Base-by-base conservation (phyloP, 2,888 invertebrate species). In the Pammene fasciana region DNA sequence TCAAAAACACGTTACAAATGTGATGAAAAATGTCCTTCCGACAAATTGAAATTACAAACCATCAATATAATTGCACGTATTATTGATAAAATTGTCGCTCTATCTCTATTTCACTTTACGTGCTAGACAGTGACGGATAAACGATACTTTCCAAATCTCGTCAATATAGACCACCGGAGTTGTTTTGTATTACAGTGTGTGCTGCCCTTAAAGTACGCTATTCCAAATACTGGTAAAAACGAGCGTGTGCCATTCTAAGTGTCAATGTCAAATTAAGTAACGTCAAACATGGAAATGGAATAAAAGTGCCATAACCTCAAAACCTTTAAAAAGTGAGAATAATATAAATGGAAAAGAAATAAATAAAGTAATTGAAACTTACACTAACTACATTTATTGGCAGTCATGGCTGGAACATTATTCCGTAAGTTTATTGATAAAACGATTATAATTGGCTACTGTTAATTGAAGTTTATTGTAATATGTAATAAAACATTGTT, bases 391-490 rank as follows among this genome's bases (percentile, higher is more conserved):
- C 26, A 52, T 13, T 8, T 36, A 11, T 14, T n/a, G 9, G 3
- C 52, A 68, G 73, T n/a, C 36, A 85, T 86, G 90, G 86, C 89
- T 64, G 89, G 89, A 68, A 84, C 87, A 36, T 73, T 91, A 73
- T 86, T 90, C 74, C 88, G 90, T 89, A 77, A 84, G 90, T 82
- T 67, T 48, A 9, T 60, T 38, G n/a, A 34, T 34, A 9, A 52
- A 13, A 57, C 14, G 16, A 14, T 45, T 14, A 7, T 60, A 18
- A 34, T n/a, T 50, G 8, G 38, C n/a, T n/a, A 54, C n/a, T 16
- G 16, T 18, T n/a, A 36, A 55, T 64, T 46, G 6, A 54, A 34
- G 9, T 26, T 13, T 48, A n/a, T n/a, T n/a, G n/a, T 3, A 54
- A 1, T 41, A 13, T 11, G 9, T n/a, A 14, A n/a, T n/a, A 8